Evolutionary conservation across 2,888 invertebrate genomes (phyloP), one percentile per base, ranked within the genome.

Genomic region (Eutolmus rufibarbis): DNA sequence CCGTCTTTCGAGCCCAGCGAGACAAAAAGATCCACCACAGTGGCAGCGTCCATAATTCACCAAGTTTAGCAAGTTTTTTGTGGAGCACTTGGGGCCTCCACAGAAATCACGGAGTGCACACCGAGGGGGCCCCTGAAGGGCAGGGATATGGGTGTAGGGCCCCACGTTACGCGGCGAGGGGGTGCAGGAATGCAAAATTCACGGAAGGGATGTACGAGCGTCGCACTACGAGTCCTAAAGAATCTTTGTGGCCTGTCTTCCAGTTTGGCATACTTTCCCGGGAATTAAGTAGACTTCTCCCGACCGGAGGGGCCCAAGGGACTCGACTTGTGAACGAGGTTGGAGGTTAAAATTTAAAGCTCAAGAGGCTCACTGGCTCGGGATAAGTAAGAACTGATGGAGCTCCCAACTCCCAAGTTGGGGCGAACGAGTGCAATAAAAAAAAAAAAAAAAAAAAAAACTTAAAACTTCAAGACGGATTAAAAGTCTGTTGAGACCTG

Each of bases 281-380:
- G 37, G 82, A 66, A 82, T 82, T 82, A 82, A 82, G 66, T 43
- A 82, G 82, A 66, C 82, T 82, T 19, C 82, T 82, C 57, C n/a
- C 34, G 28, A 12, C 57, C 66, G 66, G 37, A 57, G 82, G 37
- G 16, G 12, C 66, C 66, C 28, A n/a, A 79, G 51, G 51, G 31
- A 16, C 31, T 51, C 51, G 14, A 79, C 28, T 31, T 31, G 79
- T 51, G 79, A 79, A 79, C 51, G 51, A 51, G 79, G 51, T 51
- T 79, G 79, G 79, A 79, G 79, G 79, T 79, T 79, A 79, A 79
- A 46, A 79, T 51, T 79, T 79, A 79, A 79, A 78, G 78, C 78
- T 78, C 46, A 43, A 78, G 78, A 43, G 46, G 51, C 79, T 79
- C 28, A 14, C 40, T 28, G 46, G 51, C 79, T 79, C 28, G 12